Base-by-base conservation (phyloP, 1,140 invertebrate genomes). In the Lysiphlebus fabarum region DNA sequence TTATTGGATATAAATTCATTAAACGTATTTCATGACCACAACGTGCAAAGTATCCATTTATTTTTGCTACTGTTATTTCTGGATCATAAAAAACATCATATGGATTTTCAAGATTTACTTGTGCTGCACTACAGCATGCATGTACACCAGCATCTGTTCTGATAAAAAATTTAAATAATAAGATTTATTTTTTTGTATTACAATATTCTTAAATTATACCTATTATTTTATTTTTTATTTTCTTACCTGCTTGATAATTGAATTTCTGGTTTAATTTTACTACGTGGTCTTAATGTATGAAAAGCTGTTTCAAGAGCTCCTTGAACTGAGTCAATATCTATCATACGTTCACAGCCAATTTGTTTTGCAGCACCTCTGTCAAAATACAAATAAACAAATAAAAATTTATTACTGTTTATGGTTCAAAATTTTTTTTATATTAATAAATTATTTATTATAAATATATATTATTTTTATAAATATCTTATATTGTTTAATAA, bases 71-170 rank as follows among this genome's bases (percentile, higher is more conserved):
- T 43, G 87, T 62, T 4, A 50, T 43, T 1, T 65, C 33, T 0
- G 81, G 70, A 51, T 84, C 68, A 65, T 83, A 86, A n/a, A 81
- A 68, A 6, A 53, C 47, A 12, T 76, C 62, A 58, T 80, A 76
- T 17, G 54, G 62, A 50, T 77, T 79, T 17, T 79, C 65, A 58
- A 90, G 61, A 61, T 89, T 86, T 59, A 87, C 79, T 64, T 89
- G 87, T 37, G 83, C 83, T n/a, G 82, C 81, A 11, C 82, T 74
- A 64, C 81, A 80, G 10, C 89, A 66, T 2, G 86, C 87, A 76
- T 90, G 87, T 6, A 90, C 88, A 57, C 87, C 88, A 8, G 82
- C 74, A 82, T 90, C 88, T 75, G 88, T 90, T 65, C 87, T 90
- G n/a, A n/a, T n/a, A n/a, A n/a, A n/a, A n/a, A n/a, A n/a, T n/a